phyloP scores from a whole-genome alignment of 2,888 invertebrate genomes.

The Amorpha juglandis region DNA sequence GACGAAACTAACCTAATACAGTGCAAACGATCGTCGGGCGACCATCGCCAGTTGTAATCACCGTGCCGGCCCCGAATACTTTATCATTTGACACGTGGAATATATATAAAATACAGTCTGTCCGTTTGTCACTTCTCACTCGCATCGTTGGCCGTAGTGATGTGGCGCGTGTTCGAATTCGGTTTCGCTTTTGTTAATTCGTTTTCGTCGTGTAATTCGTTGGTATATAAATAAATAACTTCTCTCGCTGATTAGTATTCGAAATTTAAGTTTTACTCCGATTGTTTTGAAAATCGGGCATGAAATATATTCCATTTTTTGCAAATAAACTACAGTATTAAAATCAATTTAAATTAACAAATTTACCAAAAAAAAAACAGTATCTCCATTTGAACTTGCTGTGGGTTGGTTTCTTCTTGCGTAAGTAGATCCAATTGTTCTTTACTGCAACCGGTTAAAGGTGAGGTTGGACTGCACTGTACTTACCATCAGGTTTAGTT shows the following conservation, averaged over 20 bases:
- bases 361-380: too few relatives aligned
- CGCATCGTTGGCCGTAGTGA: constrained; percentile 6
- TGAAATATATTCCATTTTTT: too few relatives aligned
- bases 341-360: too few relatives aligned
- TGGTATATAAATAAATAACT: constrained; percentile 2
- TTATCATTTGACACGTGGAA: constrained; percentile 4
- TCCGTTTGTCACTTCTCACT: constrained; percentile 21
- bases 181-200: constrained; percentile 15
- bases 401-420: not conserved
- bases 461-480: too few relatives aligned
- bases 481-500: too few relatives aligned
- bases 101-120: constrained; percentile 19
- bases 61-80: not conserved
- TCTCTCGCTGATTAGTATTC: not conserved
- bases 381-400: too few relatives aligned
- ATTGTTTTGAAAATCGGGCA: too few relatives aligned
- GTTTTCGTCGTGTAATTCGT: constrained; percentile 5
- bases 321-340: too few relatives aligned
- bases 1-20: too few relatives aligned
- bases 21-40: not conserved
- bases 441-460: too few relatives aligned
- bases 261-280: not conserved
- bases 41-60: not conserved
- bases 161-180: constrained; percentile 13
- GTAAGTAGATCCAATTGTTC: too few relatives aligned